phyloP scores from a whole-genome alignment of 2,888 invertebrate genomes.

The Eristalinus sepulchralis region DNA sequence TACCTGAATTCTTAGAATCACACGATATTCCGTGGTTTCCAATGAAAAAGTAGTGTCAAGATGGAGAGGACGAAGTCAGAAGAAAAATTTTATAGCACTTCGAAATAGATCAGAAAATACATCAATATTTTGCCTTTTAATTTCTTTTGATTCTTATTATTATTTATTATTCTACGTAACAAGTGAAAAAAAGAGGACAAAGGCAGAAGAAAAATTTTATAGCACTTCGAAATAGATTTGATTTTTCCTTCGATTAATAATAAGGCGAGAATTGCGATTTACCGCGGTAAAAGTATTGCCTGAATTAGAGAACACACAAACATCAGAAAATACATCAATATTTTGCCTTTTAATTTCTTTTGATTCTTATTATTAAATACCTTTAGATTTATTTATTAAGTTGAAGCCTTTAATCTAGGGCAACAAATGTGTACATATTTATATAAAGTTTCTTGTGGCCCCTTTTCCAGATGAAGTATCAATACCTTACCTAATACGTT shows the following conservation, averaged over 20 bases:
- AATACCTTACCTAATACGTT: conserved; percentile 1
- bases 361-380: no score
- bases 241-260: conserved; percentile 8
- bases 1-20: conserved; percentile 22
- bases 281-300: not conserved
- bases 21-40: conserved; percentile 16
- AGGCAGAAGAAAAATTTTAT: no score
- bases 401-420: no score
- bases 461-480: conserved; percentile 1
- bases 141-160: no score
- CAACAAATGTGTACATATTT: no score
- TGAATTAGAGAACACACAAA: conserved; percentile 6
- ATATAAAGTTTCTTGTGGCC: not conserved
- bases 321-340: not conserved
- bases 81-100: conserved; percentile 23
- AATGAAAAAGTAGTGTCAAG: not conserved
- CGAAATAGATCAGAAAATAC: no score
- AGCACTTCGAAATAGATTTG: conserved; percentile 47
- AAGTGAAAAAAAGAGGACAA: no score
- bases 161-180: no score
- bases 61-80: not conserved
- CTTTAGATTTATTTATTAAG: no score
- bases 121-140: no score
- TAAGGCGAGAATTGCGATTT: not conserved
- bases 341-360: not conserved